Evolutionary conservation across 2,797 vertebrate genomes (phyloP), one percentile per base, ranked within the genome.

Genomic region (Molossus molossus): DNA sequence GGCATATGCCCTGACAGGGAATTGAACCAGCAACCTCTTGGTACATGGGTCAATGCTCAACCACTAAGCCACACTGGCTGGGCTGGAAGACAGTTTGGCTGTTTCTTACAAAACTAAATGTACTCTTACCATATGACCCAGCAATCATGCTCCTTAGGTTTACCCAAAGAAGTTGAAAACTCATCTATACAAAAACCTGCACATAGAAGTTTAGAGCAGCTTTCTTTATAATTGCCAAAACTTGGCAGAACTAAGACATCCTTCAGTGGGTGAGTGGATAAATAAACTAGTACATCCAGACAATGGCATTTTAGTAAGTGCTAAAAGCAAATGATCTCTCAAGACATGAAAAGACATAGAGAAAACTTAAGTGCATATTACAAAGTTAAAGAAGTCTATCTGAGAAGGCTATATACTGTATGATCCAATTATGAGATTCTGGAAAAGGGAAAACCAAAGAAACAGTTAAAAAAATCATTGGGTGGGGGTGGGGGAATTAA

Each of bases 141-240:
- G 18, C 4, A 18, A 29, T 91, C 58, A 55, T 23, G 13, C n/a
- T 91, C 69, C 45, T 73, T 53, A 45, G n/a, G 48, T 53, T 80
- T 73, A 83, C 57, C 12, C n/a, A 82, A 73, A 73, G 23, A 18
- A 29, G 23, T 3, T 91, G 79, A 82, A 91, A 80, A 90, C 20
- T 48, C 11, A 8, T 55, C 25, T 20, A 53, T 40, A 58, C 10
- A 58, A 80, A 86, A 64, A 73, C 65, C 23, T 72, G 15, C 25
- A 82, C 15, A 50, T 9, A 21, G 17, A 50, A 82, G 7, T 82
- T 73, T 62, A 91, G 2, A 62, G 8, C 57, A 83, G n/a, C 18
- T 83, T 83, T 91, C 27, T 83, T 83, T 27, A 64, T 40, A 83
- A 45, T 3, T 64, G 25, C 25, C n/a, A 91, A 91, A 91, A 83